Conservation (phyloP, 2,113 vertebrate species). For the Grammomys dolichurus region DNA sequence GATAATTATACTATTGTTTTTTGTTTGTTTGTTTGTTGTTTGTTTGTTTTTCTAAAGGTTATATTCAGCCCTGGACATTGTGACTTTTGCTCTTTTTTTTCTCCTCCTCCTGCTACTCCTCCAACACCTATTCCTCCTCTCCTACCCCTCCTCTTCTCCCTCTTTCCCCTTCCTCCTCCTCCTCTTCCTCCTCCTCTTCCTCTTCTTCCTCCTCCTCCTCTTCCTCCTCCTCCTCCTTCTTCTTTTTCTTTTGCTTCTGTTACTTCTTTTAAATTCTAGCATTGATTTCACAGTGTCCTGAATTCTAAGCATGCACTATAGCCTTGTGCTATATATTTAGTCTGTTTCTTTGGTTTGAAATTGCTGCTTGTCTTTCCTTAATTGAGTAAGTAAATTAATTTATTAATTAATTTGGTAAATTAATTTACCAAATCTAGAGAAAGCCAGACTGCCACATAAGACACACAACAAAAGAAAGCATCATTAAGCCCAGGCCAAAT, state of each 20-base stretch:
- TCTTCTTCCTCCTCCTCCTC: too few species aligned
- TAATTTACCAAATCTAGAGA: not conserved
- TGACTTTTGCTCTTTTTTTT: not conserved
- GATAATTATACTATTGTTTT: not conserved
- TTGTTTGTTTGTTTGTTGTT: not conserved
- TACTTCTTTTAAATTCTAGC: not conserved
- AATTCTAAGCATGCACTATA: not conserved
- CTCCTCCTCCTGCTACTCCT: not conserved
- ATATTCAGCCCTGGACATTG: not conserved
- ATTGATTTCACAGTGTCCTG: too few species aligned
- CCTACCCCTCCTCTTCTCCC: not conserved
- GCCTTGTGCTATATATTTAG: not conserved
- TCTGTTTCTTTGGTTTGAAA: not conserved
- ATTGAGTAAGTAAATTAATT: too few species aligned
- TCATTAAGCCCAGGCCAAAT: not conserved
- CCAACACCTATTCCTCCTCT: not conserved
- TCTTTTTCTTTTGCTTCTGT: not conserved
- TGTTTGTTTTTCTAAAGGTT: not conserved
- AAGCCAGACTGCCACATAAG: not conserved
- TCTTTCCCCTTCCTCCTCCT: not conserved
- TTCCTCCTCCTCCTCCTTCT: not conserved
- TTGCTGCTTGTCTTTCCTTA: not conserved
- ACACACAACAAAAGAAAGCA: too few species aligned
- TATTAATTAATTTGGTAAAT: not conserved
- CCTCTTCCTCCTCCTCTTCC: not conserved